Base-by-base conservation (phyloP, 2,113 vertebrate species). In the Pongo pygmaeus region DNA sequence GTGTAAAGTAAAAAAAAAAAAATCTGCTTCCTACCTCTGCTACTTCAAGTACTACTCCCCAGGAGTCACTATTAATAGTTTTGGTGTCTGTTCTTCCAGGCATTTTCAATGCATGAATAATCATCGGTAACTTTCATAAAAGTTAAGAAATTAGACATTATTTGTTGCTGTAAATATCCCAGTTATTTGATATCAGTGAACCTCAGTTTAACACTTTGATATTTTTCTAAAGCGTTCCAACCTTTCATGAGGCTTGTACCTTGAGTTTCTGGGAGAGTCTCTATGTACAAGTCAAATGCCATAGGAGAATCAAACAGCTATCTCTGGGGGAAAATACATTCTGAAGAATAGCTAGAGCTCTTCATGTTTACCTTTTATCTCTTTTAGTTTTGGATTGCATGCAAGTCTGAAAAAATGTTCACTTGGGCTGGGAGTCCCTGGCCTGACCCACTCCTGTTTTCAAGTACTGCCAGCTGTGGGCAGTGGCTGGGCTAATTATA, bases 221-320 rank as follows among this genome's bases (percentile, higher is more conserved):
- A 32, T 88, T 96, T 96, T 95, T 81, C 69, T 69, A 48, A 93
- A 96, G 59, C 64, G 85, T 96, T 95, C 32, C 55, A 95, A 90
- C 90, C 46, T 70, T 79, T 84, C 52, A 43, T 23, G 52, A 93
- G 61, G 25, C 52, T 74, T 94, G 59, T 46, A 18, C 75, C 40
- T 89, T 59, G 38, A 70, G 17, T 89, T 91, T 97, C 52, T 89
- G 84, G 83, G 74, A 79, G 22, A 55, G 23, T 75, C 46, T 94
- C 30, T 25, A 16, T 88, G 40, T 69, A 59, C 6, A 70, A 69
- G 64, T 90, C 48, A 95, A 74, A 97, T 55, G 77, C 77, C n/a
- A 50, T 0, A n/a, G 40, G 52, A 74, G 27, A 95, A 95, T 64
- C 87, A 95, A 94, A 89, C 50, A 70, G 38, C 52, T 69, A 11